Conservation (phyloP, 2,113 vertebrate species). For the Ginglymostoma cirratum region DNA sequence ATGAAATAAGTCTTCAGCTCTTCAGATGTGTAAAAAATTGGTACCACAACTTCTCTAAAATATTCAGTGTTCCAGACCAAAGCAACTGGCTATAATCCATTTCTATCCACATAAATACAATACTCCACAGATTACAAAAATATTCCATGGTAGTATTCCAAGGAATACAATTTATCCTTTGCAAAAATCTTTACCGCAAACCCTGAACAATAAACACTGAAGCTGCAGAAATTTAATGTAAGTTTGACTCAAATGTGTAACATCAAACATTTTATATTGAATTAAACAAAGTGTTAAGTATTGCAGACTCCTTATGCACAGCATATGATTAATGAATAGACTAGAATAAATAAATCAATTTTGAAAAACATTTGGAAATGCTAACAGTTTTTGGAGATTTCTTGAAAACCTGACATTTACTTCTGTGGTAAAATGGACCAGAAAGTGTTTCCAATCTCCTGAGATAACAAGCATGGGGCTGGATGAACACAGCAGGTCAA, state of each 20-base stretch:
- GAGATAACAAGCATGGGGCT: too few species aligned
- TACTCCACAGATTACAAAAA: conserved; percentile 28
- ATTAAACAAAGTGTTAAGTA: conserved; percentile 15
- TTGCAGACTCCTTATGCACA: not conserved
- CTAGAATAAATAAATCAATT: not conserved
- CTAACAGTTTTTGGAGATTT: conserved; percentile 14
- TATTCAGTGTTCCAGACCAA: conserved; percentile 20
- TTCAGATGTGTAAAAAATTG: conserved; percentile 29
- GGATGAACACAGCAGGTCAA: too few species aligned
- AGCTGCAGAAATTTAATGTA: conserved; percentile 13
- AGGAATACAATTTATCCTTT: conserved; percentile 8
- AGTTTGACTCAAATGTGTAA: not conserved
- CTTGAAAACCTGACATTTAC: conserved; percentile 34
- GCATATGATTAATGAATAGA: conserved; percentile 10
- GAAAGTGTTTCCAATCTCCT: not conserved
- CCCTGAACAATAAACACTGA: conserved; percentile 35
- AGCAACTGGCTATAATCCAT: not conserved
- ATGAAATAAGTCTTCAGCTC: conserved; percentile 10
- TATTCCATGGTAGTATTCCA: conserved; percentile 24
- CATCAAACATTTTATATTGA: conserved; percentile 21
- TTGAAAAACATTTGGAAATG: conserved; percentile 19
- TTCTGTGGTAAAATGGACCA: conserved; percentile 11
- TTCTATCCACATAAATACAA: conserved; percentile 20
- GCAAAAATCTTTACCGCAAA: conserved; percentile 28
- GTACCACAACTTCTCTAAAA: conserved; percentile 13